phyloP scores from a whole-genome alignment of 2,797 vertebrate genomes.

The Paedocypris micromegethes region DNA sequence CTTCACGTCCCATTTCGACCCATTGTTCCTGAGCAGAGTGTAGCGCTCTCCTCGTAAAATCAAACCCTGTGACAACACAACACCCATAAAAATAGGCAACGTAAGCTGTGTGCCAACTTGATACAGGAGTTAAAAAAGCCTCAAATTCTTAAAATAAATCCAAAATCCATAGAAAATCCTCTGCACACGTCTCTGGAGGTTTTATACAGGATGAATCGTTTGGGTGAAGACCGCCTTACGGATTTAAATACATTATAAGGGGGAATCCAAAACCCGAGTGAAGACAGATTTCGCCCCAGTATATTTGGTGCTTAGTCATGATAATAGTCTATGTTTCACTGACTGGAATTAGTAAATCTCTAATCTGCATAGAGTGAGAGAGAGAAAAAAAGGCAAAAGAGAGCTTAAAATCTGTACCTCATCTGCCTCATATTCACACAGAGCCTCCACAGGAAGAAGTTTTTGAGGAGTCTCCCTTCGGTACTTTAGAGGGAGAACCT shows the following conservation, averaged over 20 bases:
- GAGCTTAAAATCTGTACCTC: constrained; percentile 66
- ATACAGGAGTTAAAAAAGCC: neutral
- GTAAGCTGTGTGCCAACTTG: constrained; percentile 20
- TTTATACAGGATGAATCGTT: constrained; percentile 25
- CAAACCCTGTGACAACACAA: constrained; percentile 65
- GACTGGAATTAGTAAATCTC: constrained; percentile 1
- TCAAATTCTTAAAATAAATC: constrained; percentile 10
- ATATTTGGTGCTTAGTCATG: constrained; percentile 26
- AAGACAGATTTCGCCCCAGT: constrained; percentile 3
- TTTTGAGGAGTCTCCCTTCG: constrained; percentile 73
- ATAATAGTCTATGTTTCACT: constrained; percentile 8
- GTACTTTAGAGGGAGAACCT: constrained; percentile 81
- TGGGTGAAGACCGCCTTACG: constrained; percentile 19
- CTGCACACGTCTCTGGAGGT: constrained; percentile 23
- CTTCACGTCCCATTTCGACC: constrained; percentile 81
- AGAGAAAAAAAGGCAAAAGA: too few relatives aligned
- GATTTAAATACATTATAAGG: constrained; percentile 45
- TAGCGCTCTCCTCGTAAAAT: constrained; percentile 81
- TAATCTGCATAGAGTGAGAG: constrained; percentile 7
- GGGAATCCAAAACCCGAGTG: constrained; percentile 11
- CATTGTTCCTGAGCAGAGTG: constrained; percentile 79
- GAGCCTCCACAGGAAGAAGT: constrained; percentile 83
- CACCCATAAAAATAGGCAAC: constrained; percentile 10
- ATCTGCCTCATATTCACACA: constrained; percentile 86
- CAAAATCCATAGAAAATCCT: constrained; percentile 30